Evolutionary conservation across 2,113 vertebrate species (phyloP).

Genomic region (Garra rufa): DNA sequence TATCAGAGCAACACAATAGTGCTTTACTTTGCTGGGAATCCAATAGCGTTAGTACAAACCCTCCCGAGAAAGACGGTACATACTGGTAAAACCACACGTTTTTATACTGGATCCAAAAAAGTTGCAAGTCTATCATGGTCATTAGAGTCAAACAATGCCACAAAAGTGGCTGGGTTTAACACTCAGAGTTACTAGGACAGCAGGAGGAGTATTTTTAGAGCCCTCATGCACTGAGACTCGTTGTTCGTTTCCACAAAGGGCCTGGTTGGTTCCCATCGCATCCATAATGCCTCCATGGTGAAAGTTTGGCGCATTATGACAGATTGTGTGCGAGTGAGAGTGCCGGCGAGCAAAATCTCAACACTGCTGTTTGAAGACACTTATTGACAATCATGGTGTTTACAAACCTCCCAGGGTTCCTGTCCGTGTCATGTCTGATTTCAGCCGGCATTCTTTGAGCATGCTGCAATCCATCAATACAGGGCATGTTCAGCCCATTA

Average conservation of each 20-base stretch:
- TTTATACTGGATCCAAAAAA: background rate
- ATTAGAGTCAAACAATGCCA: background rate
- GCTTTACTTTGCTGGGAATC: background rate
- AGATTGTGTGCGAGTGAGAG: background rate
- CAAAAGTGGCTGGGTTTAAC: background rate
- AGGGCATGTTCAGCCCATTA: background rate
- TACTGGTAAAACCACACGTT: background rate
- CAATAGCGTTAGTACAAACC: background rate
- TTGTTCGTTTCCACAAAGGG: slow-evolving; percentile 21
- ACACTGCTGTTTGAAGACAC: background rate
- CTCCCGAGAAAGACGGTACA: background rate
- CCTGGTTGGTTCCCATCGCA: slow-evolving; percentile 28
- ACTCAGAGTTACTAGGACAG: slow-evolving; percentile 17
- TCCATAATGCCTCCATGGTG: slow-evolving; percentile 22
- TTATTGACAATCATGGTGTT: background rate
- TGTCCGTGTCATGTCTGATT: background rate
- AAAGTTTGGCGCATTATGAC: slow-evolving; percentile 32
- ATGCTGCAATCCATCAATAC: slow-evolving; percentile 9
- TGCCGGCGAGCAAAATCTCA: background rate
- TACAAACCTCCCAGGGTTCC: background rate
- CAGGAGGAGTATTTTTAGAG: slow-evolving; percentile 24
- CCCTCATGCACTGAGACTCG: background rate
- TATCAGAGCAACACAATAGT: background rate
- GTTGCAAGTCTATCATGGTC: background rate
- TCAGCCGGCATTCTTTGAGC: slow-evolving; percentile 27